phyloP scores from a whole-genome alignment of 2,113 vertebrate species.

The Sphyrna mokarran region DNA sequence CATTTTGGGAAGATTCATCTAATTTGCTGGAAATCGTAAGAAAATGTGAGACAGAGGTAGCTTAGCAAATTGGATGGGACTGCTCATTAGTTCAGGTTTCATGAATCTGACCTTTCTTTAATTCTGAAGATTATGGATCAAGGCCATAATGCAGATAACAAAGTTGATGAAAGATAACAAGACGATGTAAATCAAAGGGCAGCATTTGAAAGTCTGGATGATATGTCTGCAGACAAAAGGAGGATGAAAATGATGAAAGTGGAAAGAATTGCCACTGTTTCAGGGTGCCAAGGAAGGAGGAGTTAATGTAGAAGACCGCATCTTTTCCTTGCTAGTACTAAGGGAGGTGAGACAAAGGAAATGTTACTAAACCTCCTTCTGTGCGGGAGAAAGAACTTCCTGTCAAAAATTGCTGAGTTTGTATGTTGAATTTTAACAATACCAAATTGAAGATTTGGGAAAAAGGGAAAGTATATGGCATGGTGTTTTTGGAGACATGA shows the following conservation, averaged over 20 bases:
- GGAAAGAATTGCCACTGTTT: neutral
- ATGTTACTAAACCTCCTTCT: no score
- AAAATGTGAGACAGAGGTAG: neutral
- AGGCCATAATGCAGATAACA: neutral
- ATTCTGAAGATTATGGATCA: neutral
- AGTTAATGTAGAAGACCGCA: neutral
- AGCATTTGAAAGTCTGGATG: neutral
- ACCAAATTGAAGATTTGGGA: neutral
- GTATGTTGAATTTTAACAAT: neutral
- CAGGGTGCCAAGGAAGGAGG: neutral
- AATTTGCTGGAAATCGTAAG: neutral
- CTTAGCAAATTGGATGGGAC: neutral
- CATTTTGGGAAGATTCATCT: neutral
- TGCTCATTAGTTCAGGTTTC: neutral
- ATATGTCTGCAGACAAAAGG: neutral
- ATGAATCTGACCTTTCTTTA: neutral
- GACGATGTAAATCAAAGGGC: neutral
- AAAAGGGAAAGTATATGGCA: neutral
- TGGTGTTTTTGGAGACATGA: neutral
- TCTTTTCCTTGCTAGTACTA: no score
- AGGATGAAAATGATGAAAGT: neutral
- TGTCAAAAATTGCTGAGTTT: no score
- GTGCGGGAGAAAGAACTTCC: no score
- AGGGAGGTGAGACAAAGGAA: no score
- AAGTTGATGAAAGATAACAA: neutral